Conservation (phyloP, 2,888 invertebrate genomes). For the Plebejus anna region DNA sequence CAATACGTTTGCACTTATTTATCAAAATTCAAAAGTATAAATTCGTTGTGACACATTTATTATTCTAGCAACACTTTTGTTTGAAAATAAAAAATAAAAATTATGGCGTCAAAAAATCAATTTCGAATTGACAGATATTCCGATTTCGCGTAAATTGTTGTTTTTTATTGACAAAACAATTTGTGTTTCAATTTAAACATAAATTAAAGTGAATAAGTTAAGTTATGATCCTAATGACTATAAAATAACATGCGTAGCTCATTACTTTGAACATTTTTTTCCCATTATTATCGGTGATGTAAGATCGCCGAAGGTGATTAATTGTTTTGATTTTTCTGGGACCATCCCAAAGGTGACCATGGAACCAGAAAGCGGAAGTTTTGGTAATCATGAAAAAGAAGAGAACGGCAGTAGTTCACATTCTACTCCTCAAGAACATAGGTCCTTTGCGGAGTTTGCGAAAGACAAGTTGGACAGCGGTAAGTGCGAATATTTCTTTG, state of each 20-base stretch:
- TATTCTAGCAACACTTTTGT: constrained; percentile 3
- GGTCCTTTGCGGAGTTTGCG: constrained; percentile 71
- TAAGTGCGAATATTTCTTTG: constrained; percentile 39
- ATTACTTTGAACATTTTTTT: constrained; percentile 24
- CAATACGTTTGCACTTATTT: no score
- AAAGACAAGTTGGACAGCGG: constrained; percentile 75
- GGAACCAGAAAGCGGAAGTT: constrained; percentile 61
- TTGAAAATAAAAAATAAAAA: constrained; percentile 42
- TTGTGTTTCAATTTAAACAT: background rate
- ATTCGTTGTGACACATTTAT: background rate
- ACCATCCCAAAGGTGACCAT: constrained; percentile 43
- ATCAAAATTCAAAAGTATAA: no score
- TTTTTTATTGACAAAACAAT: constrained; percentile 17
- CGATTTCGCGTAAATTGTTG: constrained; percentile 35
- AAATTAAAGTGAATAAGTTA: background rate
- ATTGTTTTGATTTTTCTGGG: constrained; percentile 46
- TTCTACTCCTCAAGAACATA: constrained; percentile 72
- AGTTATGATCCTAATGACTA: background rate
- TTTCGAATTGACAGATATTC: constrained; percentile 63
- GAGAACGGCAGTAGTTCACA: constrained; percentile 67
- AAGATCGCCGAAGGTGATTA: constrained; percentile 63
- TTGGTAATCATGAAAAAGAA: constrained; percentile 61
- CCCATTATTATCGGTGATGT: constrained; percentile 72
- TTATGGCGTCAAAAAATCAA: constrained; percentile 74
- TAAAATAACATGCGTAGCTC: background rate